Evolutionary conservation across 1,140 invertebrate species (phyloP), one percentile per base, ranked within the genome.

Genomic region (Drosophila orosa): DNA sequence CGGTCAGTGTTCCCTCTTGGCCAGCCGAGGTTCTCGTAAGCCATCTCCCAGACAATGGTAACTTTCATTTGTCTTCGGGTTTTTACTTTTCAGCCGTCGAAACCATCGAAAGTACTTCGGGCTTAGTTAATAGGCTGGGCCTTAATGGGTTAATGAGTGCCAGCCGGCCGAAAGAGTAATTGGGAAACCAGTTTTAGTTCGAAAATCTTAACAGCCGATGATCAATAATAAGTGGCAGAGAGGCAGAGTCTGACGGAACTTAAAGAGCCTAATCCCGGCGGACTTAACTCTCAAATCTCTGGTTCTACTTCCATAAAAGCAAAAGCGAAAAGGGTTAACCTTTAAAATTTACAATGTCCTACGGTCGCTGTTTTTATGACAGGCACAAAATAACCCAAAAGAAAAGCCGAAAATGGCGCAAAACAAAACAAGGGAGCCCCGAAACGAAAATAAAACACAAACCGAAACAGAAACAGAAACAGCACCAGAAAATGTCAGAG

Each of bases 51-150:
- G 25, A 75, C 82, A 85, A 82, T 72, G 65, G 66, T 44, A 83
- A 86, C 84, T 87, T 87, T 87, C 84, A 81, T 87, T 89, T 80
- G 65, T 87, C 35, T 71, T 39, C n/a, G 33, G 71, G 25, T 74
- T 84, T 84, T 86, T 80, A 85, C 81, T 85, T 76, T 79, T 78
- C 54, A 58, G 27, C 37, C 63, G 19, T 4, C 7, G 2, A 42
- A 42, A 31, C 48, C 45, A 78, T 67, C 45, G 82, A 87, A 86
- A 86, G 83, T 86, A 86, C 78, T 56, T 60, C 31, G 19, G 62
- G 29, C 74, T 55, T 50, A 44, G 55, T 55, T 77, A 77, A 75
- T 75, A 39, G 71, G 61, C 59, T 55, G 27, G n/a, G 24, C 5
- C 29, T 54, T 74, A 74, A 77, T 77, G 73, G 39, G 27, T 68